Evolutionary conservation across 2,888 invertebrate species (phyloP).

Genomic region (Idaea straminata): DNA sequence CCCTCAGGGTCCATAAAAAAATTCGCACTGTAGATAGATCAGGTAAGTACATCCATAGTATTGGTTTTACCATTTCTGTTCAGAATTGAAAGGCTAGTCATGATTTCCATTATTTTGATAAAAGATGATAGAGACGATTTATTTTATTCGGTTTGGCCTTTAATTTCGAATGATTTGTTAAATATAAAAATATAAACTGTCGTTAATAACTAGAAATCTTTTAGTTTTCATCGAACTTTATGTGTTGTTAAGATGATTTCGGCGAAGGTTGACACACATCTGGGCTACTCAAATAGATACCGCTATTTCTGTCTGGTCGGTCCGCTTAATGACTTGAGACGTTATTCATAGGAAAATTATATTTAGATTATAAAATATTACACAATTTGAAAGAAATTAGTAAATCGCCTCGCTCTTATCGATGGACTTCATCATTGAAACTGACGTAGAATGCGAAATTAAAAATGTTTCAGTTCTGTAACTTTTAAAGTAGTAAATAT

Average conservation of each 20-base stretch:
- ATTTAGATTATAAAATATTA: slow-evolving; percentile 41
- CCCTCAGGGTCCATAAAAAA: too few relatives aligned
- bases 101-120: too few relatives aligned
- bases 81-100: too few relatives aligned
- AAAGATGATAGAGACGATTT: not conserved
- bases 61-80: too few relatives aligned
- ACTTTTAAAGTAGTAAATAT: not conserved
- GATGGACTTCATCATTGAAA: slow-evolving; percentile 11
- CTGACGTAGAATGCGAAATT: not conserved
- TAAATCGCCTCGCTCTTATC: slow-evolving; percentile 21
- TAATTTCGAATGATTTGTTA: not conserved
- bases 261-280: slow-evolving; percentile 70
- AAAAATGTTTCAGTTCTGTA: not conserved
- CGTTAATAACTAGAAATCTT: slow-evolving; percentile 32
- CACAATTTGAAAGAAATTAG: slow-evolving; percentile 40
- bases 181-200: not conserved
- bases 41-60: too few relatives aligned
- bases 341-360: slow-evolving; percentile 59
- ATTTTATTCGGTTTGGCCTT: not conserved
- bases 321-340: slow-evolving; percentile 64
- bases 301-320: slow-evolving; percentile 62
- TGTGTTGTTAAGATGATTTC: slow-evolving; percentile 56
- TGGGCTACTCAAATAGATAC: slow-evolving; percentile 58
- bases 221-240: slow-evolving; percentile 44
- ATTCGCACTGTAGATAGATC: too few relatives aligned